Percentiles rank a stretch among this genome's conserved stretches.
phyloP scores from a whole-genome alignment of 2,888 invertebrate species.

The Trilocha varians region DNA sequence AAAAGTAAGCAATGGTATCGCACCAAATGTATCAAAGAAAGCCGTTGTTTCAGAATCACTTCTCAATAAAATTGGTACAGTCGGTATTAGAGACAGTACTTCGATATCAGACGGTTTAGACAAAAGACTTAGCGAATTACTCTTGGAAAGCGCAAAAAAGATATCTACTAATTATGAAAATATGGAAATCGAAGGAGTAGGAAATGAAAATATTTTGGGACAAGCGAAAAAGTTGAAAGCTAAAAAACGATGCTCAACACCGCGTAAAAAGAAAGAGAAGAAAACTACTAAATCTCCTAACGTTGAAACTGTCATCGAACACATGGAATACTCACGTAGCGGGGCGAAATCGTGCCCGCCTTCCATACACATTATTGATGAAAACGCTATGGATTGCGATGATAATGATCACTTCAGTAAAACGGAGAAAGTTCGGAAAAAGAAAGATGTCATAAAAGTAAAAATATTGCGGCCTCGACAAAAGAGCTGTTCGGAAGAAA shows the following conservation, averaged over 20 bases:
- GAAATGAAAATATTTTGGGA: conserved; percentile 6
- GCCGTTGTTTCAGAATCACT: conserved; percentile 30
- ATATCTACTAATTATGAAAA: conserved; percentile 13
- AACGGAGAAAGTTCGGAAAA: conserved; percentile 27
- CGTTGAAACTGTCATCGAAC: conserved; percentile 38
- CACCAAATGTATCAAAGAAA: conserved; percentile 9
- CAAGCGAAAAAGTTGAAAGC: conserved; percentile 9
- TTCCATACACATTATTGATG: conserved; percentile 21
- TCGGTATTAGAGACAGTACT: conserved; percentile 30
- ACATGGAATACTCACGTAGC: conserved; percentile 33
- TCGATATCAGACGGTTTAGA: conserved; percentile 43
- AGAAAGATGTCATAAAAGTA: conserved; percentile 57
- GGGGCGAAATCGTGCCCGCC: conserved; percentile 49
- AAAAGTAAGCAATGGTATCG: conserved; percentile 16
- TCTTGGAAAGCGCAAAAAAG: conserved; percentile 56
- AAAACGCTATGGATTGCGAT: conserved; percentile 14
- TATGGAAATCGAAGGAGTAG: conserved; percentile 24
- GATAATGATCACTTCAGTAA: conserved; percentile 13
- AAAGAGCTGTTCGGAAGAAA: conserved; percentile 16
- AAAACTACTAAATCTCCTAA: conserved; percentile 24
- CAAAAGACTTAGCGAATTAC: conserved; percentile 35
- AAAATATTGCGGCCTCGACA: conserved; percentile 48
- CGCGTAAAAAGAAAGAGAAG: conserved; percentile 29
- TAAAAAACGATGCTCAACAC: conserved; percentile 44
- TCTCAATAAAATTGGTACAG: conserved; percentile 30